A percentile compares a stretch with the other conserved stretches of the same genome.
phyloP scores from a whole-genome alignment of 35 echinoderm and acorn worm genomes.

The Apostichopus parvimensis region DNA sequence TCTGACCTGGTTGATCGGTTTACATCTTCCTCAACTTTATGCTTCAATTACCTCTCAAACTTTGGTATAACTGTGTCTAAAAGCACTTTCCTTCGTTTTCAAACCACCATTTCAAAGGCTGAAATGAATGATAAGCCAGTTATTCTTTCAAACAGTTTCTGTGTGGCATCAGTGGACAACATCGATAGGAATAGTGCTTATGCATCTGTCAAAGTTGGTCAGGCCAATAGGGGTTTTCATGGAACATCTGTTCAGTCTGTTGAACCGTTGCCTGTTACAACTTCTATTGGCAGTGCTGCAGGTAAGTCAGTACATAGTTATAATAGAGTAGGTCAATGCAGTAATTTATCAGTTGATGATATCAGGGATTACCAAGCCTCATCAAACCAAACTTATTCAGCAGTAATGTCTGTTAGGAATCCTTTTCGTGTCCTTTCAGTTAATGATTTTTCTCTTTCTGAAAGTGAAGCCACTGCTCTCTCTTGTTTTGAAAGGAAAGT shows the following conservation, averaged over 20 bases:
- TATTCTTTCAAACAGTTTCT: conserved; percentile 14
- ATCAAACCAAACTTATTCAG: background rate
- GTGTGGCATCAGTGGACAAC: conserved; percentile 51
- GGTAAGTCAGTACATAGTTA: background rate
- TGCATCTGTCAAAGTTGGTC: conserved; percentile 32
- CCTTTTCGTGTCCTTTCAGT: background rate
- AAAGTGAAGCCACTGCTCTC: background rate
- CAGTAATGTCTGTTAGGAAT: background rate
- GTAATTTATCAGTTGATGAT: background rate
- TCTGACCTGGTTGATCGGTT: conserved; percentile 36
- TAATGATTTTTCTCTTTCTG: background rate
- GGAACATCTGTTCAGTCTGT: conserved; percentile 33
- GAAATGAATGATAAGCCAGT: conserved; percentile 36
- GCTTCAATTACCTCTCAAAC: conserved; percentile 32
- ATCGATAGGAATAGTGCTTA: conserved; percentile 30
- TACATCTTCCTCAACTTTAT: conserved; percentile 31
- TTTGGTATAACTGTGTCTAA: conserved; percentile 42
- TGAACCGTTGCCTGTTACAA: conserved; percentile 28
- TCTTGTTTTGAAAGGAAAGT: background rate
- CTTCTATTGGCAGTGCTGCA: background rate
- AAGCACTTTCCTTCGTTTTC: conserved; percentile 26
- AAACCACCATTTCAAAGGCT: conserved; percentile 1
- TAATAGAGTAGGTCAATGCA: background rate
- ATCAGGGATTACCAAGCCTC: background rate
- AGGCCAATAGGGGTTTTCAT: conserved; percentile 30